phyloP scores from a whole-genome alignment of 2,888 invertebrate genomes.

The Cephonodes hylas region DNA sequence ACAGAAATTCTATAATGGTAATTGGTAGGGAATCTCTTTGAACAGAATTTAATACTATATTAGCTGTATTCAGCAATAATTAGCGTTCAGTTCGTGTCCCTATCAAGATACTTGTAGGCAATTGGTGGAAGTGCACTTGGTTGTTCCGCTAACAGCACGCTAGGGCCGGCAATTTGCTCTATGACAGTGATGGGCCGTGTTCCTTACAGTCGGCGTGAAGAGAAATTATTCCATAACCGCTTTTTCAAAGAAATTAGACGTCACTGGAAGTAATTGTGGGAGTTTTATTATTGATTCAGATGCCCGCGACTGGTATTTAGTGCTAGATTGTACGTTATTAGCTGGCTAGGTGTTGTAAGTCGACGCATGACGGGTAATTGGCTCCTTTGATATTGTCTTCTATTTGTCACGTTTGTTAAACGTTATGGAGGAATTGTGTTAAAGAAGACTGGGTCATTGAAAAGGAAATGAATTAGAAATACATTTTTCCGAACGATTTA shows the following conservation, averaged over 20 bases:
- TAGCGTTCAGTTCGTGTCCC: conserved; percentile 47
- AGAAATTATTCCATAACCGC: background rate
- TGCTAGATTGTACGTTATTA: background rate
- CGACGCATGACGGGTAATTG: background rate
- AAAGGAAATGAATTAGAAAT: too few relatives aligned
- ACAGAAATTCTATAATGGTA: too few relatives aligned
- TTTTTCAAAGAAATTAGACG: background rate
- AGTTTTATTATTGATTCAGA: conserved; percentile 1
- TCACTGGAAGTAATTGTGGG: background rate
- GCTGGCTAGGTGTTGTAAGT: background rate
- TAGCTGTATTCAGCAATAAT: background rate
- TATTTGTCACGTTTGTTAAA: background rate
- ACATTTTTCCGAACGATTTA: too few relatives aligned
- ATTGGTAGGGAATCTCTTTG: too few relatives aligned
- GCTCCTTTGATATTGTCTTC: background rate
- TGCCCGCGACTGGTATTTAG: background rate
- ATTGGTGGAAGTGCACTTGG: conserved; percentile 64
- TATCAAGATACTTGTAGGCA: conserved; percentile 54
- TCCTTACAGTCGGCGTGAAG: background rate
- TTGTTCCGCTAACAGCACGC: conserved; percentile 45
- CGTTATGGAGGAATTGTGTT: too few relatives aligned
- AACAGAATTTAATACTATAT: background rate
- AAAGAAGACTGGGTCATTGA: too few relatives aligned
- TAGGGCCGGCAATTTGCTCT: conserved; percentile 34
- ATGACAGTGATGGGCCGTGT: conserved; percentile 25